Conservation (phyloP, 2,113 vertebrate genomes). For the Alethe castanea region DNA sequence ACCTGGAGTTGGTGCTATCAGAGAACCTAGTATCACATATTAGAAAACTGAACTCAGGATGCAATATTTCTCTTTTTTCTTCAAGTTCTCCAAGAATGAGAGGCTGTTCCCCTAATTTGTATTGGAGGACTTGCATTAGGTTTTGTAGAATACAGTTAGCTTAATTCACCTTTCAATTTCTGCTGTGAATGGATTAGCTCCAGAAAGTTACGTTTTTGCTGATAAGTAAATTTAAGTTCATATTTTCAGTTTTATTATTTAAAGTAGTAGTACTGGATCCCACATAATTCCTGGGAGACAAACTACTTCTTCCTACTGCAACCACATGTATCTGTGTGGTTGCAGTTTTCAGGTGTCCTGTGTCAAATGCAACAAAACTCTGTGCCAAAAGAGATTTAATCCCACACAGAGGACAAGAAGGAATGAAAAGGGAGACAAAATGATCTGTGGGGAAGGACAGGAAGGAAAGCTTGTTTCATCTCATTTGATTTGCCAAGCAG, state of each 20-base stretch:
- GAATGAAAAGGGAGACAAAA: neutral
- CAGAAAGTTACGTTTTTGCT: neutral
- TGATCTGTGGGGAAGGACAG: neutral
- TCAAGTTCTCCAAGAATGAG: neutral
- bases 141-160: neutral
- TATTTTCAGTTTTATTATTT: neutral
- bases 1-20: neutral
- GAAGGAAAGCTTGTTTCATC: neutral
- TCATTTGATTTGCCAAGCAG: neutral
- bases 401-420: neutral
- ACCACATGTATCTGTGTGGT: neutral
- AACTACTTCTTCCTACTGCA: neutral
- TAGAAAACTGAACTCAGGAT: neutral
- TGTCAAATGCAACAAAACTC: neutral
- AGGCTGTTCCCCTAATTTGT: neutral
- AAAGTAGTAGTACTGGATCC: neutral
- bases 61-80: neutral
- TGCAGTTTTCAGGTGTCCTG: neutral
- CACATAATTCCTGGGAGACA: rapidly evolving
- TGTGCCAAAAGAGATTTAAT: neutral
- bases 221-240: neutral
- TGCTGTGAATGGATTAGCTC: neutral
- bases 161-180: neutral
- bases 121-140: neutral
- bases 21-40: neutral